Conservation (phyloP, 2,797 vertebrate species). For the Muraenolepis orangiensis region DNA sequence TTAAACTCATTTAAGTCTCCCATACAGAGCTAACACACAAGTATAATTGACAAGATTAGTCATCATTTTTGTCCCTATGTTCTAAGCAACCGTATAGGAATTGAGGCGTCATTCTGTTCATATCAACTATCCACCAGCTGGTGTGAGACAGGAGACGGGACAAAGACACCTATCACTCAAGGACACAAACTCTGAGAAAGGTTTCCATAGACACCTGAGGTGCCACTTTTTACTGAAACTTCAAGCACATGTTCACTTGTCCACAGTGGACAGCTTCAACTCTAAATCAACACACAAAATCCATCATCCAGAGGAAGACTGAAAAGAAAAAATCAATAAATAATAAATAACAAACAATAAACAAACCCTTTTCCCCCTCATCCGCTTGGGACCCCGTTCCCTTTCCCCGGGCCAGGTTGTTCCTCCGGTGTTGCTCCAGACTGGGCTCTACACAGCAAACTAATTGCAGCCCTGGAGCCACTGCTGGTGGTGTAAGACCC, state of each 20-base stretch:
- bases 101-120: neutral
- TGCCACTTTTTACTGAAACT: conserved; percentile 71
- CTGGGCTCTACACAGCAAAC: too few relatives aligned
- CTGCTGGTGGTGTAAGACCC: neutral
- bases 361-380: neutral
- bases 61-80: neutral
- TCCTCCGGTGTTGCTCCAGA: too few relatives aligned
- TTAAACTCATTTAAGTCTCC: neutral
- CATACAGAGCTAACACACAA: neutral
- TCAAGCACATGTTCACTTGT: conserved; percentile 72
- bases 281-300: conserved; percentile 64
- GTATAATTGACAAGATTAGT: neutral
- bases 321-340: neutral
- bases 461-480: neutral
- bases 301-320: conserved; percentile 52
- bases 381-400: neutral
- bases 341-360: too few relatives aligned
- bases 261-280: conserved; percentile 62
- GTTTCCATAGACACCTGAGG: conserved; percentile 73
- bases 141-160: neutral
- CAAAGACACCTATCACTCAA: conserved; percentile 42
- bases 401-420: too few relatives aligned
- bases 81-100: neutral
- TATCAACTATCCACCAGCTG: neutral
- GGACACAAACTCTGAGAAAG: conserved; percentile 43